Evolutionary conservation across 2,113 vertebrate genomes (phyloP), one percentile per base, ranked within the genome.

Genomic region (Bufo bufo): DNA sequence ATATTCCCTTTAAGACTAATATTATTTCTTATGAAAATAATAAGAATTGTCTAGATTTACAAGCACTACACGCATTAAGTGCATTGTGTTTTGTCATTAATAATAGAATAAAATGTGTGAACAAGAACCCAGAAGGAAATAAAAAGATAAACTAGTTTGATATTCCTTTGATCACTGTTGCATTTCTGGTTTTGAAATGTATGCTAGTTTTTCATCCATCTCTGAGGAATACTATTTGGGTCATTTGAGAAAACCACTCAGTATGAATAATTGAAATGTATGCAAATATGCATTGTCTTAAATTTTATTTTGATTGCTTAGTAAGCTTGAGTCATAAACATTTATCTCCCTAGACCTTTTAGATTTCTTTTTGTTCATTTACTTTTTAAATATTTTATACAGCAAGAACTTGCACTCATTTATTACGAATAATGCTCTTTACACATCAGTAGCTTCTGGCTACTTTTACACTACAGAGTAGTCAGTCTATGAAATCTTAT

Each of bases 261-360:
- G 58, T 75, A 82, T 87, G 19, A 82, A 87, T 87, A 82, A 87
- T 87, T 87, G 49, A 87, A 79, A 80, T 82, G 56, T 82, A 75
- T 82, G 86, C 86, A 87, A 82, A 82, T 87, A 87, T 87, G 69
- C 86, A 87, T 87, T 87, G 86, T 87, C 56, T 87, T 87, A 87
- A 87, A 87, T 87, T 74, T 87, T 65, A 82, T 82, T 86, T 59
- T 87, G 78, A 82, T 82, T 82, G 66, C 86, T 81, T 87, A 52
- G 78, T 45, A 75, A 71, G 79, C 79, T 82, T 50, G 19, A 87
- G 78, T 66, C 86, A 82, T 87, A 63, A 87, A 82, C 78, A 74
- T 75, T 87, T 87, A 61, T 82, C 66, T 87, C 77, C 23, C 85
- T 23, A 63, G 72, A 77, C 84, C 58, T 63, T 50, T 78, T 0